Evolutionary conservation across 2,888 invertebrate species (phyloP).

Genomic region (Lithodes maja): DNA sequence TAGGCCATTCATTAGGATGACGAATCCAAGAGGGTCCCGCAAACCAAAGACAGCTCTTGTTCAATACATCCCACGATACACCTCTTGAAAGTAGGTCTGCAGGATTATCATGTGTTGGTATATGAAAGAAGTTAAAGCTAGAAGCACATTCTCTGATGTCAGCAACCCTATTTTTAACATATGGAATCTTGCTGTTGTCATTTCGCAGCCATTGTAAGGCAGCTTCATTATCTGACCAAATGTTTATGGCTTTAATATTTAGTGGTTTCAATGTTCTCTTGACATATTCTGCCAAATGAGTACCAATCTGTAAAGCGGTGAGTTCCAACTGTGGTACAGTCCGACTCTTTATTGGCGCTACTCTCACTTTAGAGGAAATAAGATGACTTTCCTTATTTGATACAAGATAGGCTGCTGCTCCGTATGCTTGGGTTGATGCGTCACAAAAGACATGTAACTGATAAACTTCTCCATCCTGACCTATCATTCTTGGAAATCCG

Average conservation of each 20-base stretch:
- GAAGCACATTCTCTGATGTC: neutral
- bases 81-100: neutral
- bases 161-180: slow-evolving; percentile 9
- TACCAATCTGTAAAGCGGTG: no score
- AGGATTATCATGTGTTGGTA: neutral
- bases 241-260: neutral
- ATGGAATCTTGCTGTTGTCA: slow-evolving; percentile 16
- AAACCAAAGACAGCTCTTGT: neutral
- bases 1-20: neutral
- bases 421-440: neutral
- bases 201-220: slow-evolving; percentile 25
- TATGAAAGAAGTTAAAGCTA: neutral
- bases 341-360: no score
- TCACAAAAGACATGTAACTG: neutral
- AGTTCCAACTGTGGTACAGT: no score
- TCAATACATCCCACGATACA: neutral
- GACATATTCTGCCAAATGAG: no score
- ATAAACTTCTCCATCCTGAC: neutral
- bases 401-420: neutral
- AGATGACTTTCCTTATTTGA: neutral
- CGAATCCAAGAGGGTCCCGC: neutral
- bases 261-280: neutral
- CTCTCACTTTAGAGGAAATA: no score
- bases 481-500: neutral
- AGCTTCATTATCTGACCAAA: slow-evolving; percentile 18